Evolutionary conservation across 2,888 invertebrate genomes (phyloP).

Genomic region (Bimastos eiseni): DNA sequence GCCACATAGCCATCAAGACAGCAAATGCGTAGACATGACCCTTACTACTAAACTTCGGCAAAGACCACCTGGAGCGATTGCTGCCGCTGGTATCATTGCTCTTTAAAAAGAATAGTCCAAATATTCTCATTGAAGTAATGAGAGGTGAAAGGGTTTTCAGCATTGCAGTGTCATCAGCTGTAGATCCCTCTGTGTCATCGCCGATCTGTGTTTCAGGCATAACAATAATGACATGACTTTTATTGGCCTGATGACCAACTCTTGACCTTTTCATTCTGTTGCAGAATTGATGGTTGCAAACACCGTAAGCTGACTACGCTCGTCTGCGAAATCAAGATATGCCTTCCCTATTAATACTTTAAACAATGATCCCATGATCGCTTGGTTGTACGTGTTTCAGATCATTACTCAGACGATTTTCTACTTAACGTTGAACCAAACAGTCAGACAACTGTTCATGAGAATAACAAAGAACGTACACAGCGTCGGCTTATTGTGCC

Average conservation of each 20-base stretch:
- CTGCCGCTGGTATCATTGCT: not conserved
- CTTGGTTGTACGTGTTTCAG: not conserved
- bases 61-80: not conserved
- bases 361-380: not conserved
- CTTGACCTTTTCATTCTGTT: not conserved
- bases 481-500: no score
- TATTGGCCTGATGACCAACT: not conserved
- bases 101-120: slow-evolving; percentile 14
- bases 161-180: not conserved
- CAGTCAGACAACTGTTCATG: not conserved
- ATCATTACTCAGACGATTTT: not conserved
- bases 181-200: not conserved
- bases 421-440: not conserved
- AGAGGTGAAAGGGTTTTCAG: not conserved
- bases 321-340: not conserved
- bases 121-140: not conserved
- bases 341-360: not conserved
- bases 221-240: not conserved
- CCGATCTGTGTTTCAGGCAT: not conserved
- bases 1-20: not conserved
- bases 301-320: not conserved
- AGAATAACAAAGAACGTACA: not conserved
- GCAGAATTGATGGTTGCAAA: not conserved
- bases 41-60: not conserved
- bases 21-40: slow-evolving; percentile 15